Conservation (phyloP, 1,140 invertebrate species). For the Conus ventricosus region DNA sequence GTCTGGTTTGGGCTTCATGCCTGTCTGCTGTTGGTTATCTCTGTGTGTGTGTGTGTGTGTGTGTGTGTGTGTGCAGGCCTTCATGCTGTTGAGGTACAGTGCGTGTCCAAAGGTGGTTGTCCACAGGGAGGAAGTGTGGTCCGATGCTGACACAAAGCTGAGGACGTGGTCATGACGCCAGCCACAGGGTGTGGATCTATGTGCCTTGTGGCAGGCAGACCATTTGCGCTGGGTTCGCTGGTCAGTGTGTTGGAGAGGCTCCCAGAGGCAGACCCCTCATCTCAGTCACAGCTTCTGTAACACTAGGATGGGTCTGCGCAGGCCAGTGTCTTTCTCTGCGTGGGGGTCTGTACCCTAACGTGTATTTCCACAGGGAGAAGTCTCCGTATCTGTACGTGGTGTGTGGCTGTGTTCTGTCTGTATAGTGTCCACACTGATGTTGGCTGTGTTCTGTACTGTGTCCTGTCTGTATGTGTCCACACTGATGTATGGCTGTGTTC, state of each 20-base stretch:
- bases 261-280: too few relatives aligned
- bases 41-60: not conserved
- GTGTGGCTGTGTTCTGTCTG: not conserved
- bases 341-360: slow-evolving; percentile 96
- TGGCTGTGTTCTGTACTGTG: slow-evolving; percentile 93
- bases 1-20: not conserved
- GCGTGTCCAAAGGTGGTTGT: too few relatives aligned
- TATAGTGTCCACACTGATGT: slow-evolving; percentile 78
- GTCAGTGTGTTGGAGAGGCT: too few relatives aligned
- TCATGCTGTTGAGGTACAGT: too few relatives aligned
- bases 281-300: too few relatives aligned
- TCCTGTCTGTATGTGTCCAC: slow-evolving; percentile 97
- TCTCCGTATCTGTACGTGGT: slow-evolving; percentile 82
- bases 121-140: too few relatives aligned
- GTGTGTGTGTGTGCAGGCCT: too few relatives aligned
- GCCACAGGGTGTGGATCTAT: too few relatives aligned
- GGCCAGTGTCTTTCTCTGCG: slow-evolving; percentile 89
- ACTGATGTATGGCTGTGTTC: slow-evolving; percentile 90
- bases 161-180: too few relatives aligned
- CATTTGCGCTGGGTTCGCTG: too few relatives aligned
- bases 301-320: slow-evolving; percentile 83
- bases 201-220: too few relatives aligned
- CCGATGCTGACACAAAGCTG: too few relatives aligned
- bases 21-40: not conserved
- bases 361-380: slow-evolving; percentile 93